Evolutionary conservation across 2,797 vertebrate species (phyloP), one percentile per base, ranked within the genome.

Genomic region (Vultur gryphus): DNA sequence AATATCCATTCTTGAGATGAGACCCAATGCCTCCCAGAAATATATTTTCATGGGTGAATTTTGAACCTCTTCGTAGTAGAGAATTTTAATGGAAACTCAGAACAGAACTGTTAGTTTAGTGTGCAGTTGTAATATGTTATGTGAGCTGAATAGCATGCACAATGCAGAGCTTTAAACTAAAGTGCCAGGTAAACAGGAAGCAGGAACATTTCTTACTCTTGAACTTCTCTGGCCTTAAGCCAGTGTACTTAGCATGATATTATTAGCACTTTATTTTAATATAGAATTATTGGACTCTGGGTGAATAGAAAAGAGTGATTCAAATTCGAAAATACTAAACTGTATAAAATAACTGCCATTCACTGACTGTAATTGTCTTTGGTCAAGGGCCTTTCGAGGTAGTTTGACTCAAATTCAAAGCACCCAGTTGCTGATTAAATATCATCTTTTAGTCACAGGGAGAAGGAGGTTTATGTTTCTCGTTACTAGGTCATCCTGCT

Each of bases 261-360:
- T 87, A 49, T 87, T 90, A 91, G 26, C 31, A 54, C 31, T 87
- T 84, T 48, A 48, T 89, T 87, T 65, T 91, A 90, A 58, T 61
- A 44, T 28, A 73, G 28, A 84, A 37, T 78, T 84, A 59, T 28
- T 95, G 16, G 44, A 39, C 18, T 75, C 18, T 4, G 15, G 10
- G 15, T 64, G 49, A 95, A 81, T 75, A 84, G 67, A 91, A 85
- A 82, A 84, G 67, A 88, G 23, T 67, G 25, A 62, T 88, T 95
- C 41, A 81, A 84, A 95, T 66, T 96, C 15, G 39, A 64, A 91
- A 96, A 91, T 90, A 61, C n/a, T 87, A 59, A 95, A 64, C 16
- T 90, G 66, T 35, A 4, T 67, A 37, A 91, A 95, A 85, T 54
- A 92, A 29, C 61, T 90, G 35, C 71, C 41, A 26, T 69, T 78